Conservation (phyloP, 1,140 invertebrate species). For the Argopecten irradians region DNA sequence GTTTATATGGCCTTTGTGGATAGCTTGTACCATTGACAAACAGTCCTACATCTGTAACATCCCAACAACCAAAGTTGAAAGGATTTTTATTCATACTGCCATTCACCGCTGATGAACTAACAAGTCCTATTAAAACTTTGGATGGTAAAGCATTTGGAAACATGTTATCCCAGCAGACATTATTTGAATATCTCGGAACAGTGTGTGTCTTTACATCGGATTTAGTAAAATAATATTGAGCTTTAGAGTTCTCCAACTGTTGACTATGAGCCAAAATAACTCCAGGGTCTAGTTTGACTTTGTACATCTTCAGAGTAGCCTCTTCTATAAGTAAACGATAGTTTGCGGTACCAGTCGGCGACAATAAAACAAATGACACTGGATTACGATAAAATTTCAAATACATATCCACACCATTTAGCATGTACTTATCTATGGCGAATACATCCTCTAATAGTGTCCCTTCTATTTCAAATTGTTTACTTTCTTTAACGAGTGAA, state of each 20-base stretch:
- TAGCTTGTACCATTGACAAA: slow-evolving; percentile 35
- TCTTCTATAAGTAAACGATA: slow-evolving; percentile 23
- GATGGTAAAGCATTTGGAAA: background rate
- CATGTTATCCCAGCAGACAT: slow-evolving; percentile 22
- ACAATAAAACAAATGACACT: slow-evolving; percentile 29
- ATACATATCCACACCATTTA: slow-evolving; percentile 44
- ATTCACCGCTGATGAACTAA: background rate
- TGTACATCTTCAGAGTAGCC: background rate
- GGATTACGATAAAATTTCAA: slow-evolving; percentile 28
- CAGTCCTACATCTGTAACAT: slow-evolving; percentile 36
- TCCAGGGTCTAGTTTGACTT: slow-evolving; percentile 16
- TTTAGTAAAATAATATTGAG: background rate
- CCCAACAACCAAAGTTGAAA: slow-evolving; percentile 36
- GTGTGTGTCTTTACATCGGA: slow-evolving; percentile 23
- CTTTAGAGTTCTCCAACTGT: background rate
- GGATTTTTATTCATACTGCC: background rate
- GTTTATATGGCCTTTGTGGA: slow-evolving; percentile 32
- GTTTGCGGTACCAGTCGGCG: background rate
- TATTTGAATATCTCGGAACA: background rate
- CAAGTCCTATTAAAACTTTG: background rate
- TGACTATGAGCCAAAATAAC: slow-evolving; percentile 12
- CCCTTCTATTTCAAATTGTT: slow-evolving; percentile 47
- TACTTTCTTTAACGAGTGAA: slow-evolving; percentile 12
- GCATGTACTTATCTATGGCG: slow-evolving; percentile 41
- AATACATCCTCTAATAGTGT: slow-evolving; percentile 41